phyloP scores from a whole-genome alignment of 1,140 invertebrate genomes.

The Macrosteles quadrilineatus region DNA sequence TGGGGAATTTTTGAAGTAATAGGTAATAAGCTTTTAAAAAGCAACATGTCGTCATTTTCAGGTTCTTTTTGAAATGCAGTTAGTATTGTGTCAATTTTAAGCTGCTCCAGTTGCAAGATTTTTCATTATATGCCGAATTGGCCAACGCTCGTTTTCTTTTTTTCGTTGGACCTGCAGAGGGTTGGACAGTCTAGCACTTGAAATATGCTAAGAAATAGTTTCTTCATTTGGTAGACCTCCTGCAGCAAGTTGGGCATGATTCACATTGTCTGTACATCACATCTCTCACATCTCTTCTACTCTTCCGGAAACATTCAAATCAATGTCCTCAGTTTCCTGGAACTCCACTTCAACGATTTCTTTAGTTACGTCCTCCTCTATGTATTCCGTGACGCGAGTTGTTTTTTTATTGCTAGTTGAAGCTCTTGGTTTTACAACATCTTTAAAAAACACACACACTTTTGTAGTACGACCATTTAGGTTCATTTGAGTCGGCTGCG shows the following conservation, averaged over 20 bases:
- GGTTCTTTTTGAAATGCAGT: constrained; percentile 2
- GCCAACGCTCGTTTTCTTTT: constrained; percentile 3
- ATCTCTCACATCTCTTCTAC: constrained; percentile 11
- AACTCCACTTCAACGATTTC: not conserved
- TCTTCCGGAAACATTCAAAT: not conserved
- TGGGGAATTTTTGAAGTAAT: constrained; percentile 22
- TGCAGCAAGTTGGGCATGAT: not conserved
- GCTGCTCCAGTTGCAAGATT: constrained; percentile 20
- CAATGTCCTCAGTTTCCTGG: not conserved
- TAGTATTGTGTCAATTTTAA: constrained; percentile 16
- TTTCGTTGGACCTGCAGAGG: not conserved
- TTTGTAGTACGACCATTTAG: constrained; percentile 21
- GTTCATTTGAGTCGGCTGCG: not conserved
- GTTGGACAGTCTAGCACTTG: too few species aligned
- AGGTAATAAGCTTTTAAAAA: constrained; percentile 26
- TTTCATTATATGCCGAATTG: constrained; percentile 26
- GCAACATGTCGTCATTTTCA: constrained; percentile 28
- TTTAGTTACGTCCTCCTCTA: not conserved
- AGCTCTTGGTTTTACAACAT: constrained; percentile 15
- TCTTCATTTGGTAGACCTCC: not conserved
- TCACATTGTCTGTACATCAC: not conserved
- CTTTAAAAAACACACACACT: constrained; percentile 4
- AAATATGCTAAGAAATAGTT: too few species aligned
- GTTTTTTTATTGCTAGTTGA: constrained; percentile 23
- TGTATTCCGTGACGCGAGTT: not conserved